Evolutionary conservation across 2,113 vertebrate genomes (phyloP), one percentile per base, ranked within the genome.

Genomic region (Tupaia tana): DNA sequence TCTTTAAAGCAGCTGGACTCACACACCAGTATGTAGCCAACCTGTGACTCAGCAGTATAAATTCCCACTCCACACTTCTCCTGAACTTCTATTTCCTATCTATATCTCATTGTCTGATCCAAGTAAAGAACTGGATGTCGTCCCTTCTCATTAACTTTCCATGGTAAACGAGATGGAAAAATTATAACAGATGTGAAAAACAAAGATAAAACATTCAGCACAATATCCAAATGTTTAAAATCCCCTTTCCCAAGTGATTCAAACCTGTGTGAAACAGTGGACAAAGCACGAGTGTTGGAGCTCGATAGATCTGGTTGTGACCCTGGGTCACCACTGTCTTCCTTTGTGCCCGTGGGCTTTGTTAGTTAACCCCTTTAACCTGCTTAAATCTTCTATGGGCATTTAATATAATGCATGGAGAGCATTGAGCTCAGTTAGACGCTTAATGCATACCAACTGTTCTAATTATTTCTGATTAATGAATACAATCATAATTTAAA

Each of bases 391-490:
- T 85, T 73, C 43, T 78, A 24, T 22, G 34, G 18, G 3, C 24
- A 61, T 82, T 89, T 94, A 90, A 74, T 27, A 90, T 82, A 74
- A 90, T 69, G 4, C 22, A 79, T 78, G 7, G 15, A 77, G 12
- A 94, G 2, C 6, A 69, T 0, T 61, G 25, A 73, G 31, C 79
- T 86, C 56, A 90, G 25, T 77, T 86, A 89, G 13, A 67, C 9
- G 25, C 2, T 15, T 90, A 91, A 64, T 89, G n/a, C 9, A 56
- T 73, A 64, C 14, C 31, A 85, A 91, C 2, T 67, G 12, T 9
- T 93, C 67, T 89, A 92, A 90, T 94, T 86, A 73, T 88, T 94
- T 93, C 19, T 81, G 66, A 95, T 86, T 73, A 93, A 92, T 90
- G 31, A 94, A 80, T 84, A 9, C 2, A 87, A 78, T 93, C 52